Base-by-base conservation (phyloP, 1,140 invertebrate genomes). In the Drosophila ambigua region DNA sequence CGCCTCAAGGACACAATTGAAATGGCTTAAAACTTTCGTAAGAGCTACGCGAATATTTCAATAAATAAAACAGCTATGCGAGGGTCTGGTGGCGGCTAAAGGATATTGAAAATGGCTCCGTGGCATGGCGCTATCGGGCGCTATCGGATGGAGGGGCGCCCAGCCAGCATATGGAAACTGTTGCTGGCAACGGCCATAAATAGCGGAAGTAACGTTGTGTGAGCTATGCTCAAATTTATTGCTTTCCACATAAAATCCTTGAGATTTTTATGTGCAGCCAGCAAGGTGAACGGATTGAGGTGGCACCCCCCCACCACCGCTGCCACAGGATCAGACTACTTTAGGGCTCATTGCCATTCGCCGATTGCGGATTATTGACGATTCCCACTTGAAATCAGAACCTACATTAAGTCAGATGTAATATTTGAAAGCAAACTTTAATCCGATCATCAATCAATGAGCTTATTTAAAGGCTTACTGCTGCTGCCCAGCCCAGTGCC, bases 81-180 rank as follows among this genome's bases (percentile, higher is more conserved):
- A 39, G 4, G 35, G 31, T 35, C 35, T 39, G 26, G 26, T 0
- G n/a, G 15, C 2, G 9, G 16, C 24, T 35, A 16, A 16, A 15
- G 63, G 31, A 59, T 79, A 59, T 73, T 53, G 58, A 48, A 60
- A 52, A 48, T 15, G 57, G 44, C 50, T 20, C 20, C 15, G 24
- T 15, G 72, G 43, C 57, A 81, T 82, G 58, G 62, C 48, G 44
- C 44, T 55, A 66, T 81, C 72, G 59, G 59, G 24, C 55, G 28
- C 16, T 16, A 39, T 13, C 11, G 11, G 35, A 2, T 39, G 35
- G 35, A 11, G 35, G 23, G 23, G 23, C 4, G 23, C 20, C 20
- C 20, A 2, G 46, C 58, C 60, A 73, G 51, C 66, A 69, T 81
- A 84, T 83, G 74, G 79, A 76, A 83, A 72, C 80, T 84, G 80